phyloP scores from a whole-genome alignment of 1,140 invertebrate species.

The Drosophila kanapiae region DNA sequence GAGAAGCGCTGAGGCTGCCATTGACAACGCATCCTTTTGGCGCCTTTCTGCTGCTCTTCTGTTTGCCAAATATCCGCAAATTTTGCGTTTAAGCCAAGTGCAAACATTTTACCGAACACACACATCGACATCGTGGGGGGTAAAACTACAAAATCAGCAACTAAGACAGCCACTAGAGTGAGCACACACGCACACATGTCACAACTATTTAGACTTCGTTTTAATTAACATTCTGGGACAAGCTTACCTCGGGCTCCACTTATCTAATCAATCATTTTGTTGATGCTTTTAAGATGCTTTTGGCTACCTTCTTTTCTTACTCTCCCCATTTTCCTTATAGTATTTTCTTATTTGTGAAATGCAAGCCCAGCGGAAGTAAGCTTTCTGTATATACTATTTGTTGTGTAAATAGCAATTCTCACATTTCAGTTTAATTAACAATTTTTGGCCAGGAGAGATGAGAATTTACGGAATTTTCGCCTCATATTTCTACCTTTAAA shows the following conservation, averaged over 20 bases:
- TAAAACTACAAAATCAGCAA: no score
- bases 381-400: not conserved
- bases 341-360: not conserved
- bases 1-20: conserved; percentile 19
- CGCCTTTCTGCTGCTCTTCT: not conserved
- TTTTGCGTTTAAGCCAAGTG: conserved; percentile 42
- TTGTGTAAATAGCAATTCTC: no score
- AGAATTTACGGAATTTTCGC: no score
- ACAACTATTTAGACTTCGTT: not conserved
- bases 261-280: not conserved
- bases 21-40: conserved; percentile 21
- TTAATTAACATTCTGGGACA: conserved; percentile 19
- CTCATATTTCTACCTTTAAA: not conserved
- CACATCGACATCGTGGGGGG: no score
- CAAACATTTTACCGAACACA: conserved; percentile 35
- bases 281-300: not conserved
- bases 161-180: not conserved
- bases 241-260: not conserved
- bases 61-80: conserved; percentile 37
- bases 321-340: not conserved
- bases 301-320: not conserved
- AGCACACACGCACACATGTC: conserved; percentile 1
- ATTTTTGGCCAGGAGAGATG: not conserved
- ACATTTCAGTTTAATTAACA: not conserved
- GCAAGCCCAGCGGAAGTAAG: not conserved